Percentiles rank a stretch among this genome's conserved stretches.
phyloP scores from a whole-genome alignment of 2,113 vertebrate species.

The Cardinalis cardinalis region DNA sequence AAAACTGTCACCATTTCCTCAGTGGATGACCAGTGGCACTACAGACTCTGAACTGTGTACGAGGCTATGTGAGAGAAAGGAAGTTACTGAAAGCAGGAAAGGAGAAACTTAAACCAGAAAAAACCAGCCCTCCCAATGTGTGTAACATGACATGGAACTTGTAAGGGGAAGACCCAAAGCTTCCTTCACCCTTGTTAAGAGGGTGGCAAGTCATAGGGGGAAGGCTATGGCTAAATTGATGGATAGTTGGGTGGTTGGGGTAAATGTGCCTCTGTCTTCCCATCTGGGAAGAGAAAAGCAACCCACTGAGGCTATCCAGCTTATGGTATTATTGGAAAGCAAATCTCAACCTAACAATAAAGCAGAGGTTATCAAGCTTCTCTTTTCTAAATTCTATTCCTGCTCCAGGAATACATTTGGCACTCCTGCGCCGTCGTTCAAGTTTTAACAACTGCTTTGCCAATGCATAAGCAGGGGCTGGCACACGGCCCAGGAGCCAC shows the following conservation, averaged over 20 bases:
- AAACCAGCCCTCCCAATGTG: background rate
- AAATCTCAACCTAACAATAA: background rate
- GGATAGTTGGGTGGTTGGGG: too few relatives aligned
- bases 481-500: background rate
- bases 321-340: rapidly evolving
- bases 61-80: background rate
- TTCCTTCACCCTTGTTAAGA: background rate
- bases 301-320: background rate
- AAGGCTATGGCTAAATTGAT: too few relatives aligned
- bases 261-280: background rate
- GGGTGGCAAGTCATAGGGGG: too few relatives aligned
- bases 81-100: background rate
- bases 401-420: background rate
- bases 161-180: background rate
- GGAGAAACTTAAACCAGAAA: background rate
- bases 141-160: background rate
- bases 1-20: background rate
- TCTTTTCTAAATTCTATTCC: background rate
- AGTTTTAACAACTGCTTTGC: background rate
- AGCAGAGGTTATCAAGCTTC: background rate
- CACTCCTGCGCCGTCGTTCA: background rate
- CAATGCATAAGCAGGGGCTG: background rate
- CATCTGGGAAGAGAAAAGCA: background rate
- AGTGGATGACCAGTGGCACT: background rate
- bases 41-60: background rate